Base-by-base conservation (phyloP, 2,797 vertebrate genomes). In the Pagetopsis macropterus region DNA sequence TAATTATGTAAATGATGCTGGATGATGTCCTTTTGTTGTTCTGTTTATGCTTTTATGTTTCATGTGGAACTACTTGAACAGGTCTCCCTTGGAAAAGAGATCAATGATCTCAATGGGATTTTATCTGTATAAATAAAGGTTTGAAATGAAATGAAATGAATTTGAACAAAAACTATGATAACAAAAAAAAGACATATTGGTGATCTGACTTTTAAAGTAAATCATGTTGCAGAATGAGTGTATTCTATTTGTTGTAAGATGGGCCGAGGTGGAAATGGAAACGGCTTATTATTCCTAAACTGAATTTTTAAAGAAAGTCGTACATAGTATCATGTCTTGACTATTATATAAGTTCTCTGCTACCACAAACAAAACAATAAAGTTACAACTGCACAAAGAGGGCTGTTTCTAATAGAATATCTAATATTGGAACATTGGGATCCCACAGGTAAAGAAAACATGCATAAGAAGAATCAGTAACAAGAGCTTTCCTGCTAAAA, bases 231-330 rank as follows among this genome's bases (percentile, higher is more conserved):
- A 50, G 3, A 66, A 70, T 56, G 50, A 68, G 63, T 6, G 1
- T 14, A 49, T 52, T 66, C 40, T 56, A 40, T 61, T 33, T 55
- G 12, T 55, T 37, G 55, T 72, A 65, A 65, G 46, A 70, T 46
- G 48, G 71, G 19, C 63, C 33, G 55, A 46, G 52, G 57, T 45
- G 67, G 65, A 50, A 21, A 59, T 57, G 17, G 19, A 40, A 65
- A 75, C 40, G 5, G 43, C 43, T 9, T 50, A 11, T 55, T 31
- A 41, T 5, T 43, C 19, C 48, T 6, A 15, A 58, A 40, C 15
- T 57, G 15, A 49, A 62, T 62, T 45, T 19, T 52, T 48, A 52
- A 14, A 61, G 62, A 19, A 50, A 45, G 19, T 12, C 40, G 19
- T 2, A 60, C 49, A 21, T 9, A 27, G 51, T 65, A 62, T 66